Evolutionary conservation across 2,888 invertebrate species (phyloP).

Genomic region (Hydrotaea diabolus): DNA sequence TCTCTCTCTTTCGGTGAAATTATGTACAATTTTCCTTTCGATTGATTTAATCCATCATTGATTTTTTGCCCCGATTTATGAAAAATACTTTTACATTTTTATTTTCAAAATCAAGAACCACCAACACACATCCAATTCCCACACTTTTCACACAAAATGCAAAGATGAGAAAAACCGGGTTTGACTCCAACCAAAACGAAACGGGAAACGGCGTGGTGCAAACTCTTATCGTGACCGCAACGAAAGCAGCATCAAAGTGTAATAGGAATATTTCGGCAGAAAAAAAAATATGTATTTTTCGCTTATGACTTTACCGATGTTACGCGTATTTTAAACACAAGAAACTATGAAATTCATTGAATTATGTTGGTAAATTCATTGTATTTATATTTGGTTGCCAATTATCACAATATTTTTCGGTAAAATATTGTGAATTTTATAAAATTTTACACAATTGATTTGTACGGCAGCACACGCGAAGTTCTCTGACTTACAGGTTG

Average conservation of each 20-base stretch:
- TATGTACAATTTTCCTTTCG: slow-evolving; percentile 22
- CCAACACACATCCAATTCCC: slow-evolving; percentile 37
- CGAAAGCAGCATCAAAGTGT: slow-evolving; percentile 54
- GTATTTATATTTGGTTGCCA: slow-evolving; percentile 22
- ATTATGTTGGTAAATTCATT: slow-evolving; percentile 54
- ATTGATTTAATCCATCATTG: slow-evolving; percentile 11
- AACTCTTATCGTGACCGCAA: slow-evolving; percentile 54
- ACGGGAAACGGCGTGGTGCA: slow-evolving; percentile 67
- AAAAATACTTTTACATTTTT: slow-evolving; percentile 41
- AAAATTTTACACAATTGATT: slow-evolving; percentile 63
- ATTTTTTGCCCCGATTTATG: slow-evolving; percentile 5
- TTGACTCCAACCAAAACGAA: slow-evolving; percentile 38
- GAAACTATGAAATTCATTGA: slow-evolving; percentile 48
- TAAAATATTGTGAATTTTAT: slow-evolving; percentile 54
- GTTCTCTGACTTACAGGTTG: too few species aligned
- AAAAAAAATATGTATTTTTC: slow-evolving; percentile 32
- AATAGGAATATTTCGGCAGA: slow-evolving; percentile 58
- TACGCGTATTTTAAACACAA: slow-evolving; percentile 45
- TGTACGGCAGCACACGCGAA: slow-evolving; percentile 67
- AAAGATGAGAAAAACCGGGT: slow-evolving; percentile 53
- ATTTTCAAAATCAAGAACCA: not conserved
- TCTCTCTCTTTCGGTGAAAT: slow-evolving; percentile 11
- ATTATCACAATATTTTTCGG: slow-evolving; percentile 53
- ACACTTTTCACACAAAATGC: slow-evolving; percentile 35
- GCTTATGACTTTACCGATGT: slow-evolving; percentile 9